Conservation (phyloP, 2,113 vertebrate genomes). For the Columba livia region DNA sequence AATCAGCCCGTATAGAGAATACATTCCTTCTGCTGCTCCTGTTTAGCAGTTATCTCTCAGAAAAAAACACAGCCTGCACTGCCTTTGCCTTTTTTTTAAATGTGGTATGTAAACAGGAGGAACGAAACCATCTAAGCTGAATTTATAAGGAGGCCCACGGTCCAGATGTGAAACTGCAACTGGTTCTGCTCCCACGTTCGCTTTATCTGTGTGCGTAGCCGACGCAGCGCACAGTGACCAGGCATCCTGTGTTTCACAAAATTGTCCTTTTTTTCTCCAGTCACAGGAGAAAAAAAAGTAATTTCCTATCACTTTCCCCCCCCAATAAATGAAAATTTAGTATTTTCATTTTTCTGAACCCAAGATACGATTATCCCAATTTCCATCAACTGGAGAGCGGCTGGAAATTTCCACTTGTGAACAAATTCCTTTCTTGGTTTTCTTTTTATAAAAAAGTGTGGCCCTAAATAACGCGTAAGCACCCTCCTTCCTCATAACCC, state of each 20-base stretch:
- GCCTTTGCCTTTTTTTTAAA: background rate
- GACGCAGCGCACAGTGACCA: background rate
- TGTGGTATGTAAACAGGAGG: background rate
- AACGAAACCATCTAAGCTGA: background rate
- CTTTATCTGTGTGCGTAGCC: background rate
- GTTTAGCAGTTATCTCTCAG: background rate
- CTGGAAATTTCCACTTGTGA: background rate
- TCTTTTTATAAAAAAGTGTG: background rate
- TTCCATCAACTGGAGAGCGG: background rate
- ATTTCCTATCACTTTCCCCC: background rate
- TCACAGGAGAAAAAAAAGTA: background rate
- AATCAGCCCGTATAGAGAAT: background rate
- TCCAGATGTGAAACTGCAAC: background rate
- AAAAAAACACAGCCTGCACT: background rate
- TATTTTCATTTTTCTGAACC: background rate
- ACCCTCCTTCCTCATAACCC: slow-evolving; percentile 39
- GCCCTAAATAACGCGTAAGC: background rate
- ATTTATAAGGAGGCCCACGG: background rate
- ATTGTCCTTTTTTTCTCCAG: background rate
- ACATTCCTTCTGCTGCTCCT: background rate
- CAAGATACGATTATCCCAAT: fast-evolving
- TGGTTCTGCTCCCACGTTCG: fast-evolving
- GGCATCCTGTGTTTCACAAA: background rate
- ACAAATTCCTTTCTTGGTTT: background rate
- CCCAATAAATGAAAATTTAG: background rate